phyloP scores from a whole-genome alignment of 2,113 vertebrate genomes.

The Aldabrachelys gigantea region DNA sequence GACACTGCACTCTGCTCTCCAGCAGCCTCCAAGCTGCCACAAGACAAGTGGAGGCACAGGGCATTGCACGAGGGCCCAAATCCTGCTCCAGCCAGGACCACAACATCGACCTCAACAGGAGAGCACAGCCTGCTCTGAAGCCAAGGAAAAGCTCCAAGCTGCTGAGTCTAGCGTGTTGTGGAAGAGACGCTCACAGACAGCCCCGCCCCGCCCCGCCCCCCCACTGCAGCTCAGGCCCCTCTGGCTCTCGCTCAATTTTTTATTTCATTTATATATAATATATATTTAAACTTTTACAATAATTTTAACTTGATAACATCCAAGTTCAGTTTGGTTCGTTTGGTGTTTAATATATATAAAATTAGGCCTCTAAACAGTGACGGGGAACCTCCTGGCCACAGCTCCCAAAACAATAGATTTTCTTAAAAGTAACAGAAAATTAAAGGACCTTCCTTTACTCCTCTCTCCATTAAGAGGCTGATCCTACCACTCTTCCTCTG shows the following conservation, averaged over 20 bases:
- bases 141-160: background rate
- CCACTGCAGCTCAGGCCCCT: too few species aligned
- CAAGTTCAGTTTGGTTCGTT: constrained; percentile 76
- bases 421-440: constrained; percentile 52
- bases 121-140: too few species aligned
- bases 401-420: constrained; percentile 53
- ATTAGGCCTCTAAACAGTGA: constrained; percentile 80
- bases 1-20: too few species aligned
- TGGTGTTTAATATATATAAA: constrained; percentile 80
- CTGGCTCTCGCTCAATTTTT: constrained; percentile 50
- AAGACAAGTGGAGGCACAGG: background rate
- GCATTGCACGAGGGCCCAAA: too few species aligned
- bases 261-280: constrained; percentile 79
- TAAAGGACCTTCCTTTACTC: constrained; percentile 47
- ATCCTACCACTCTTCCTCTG: too few species aligned
- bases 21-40: background rate
- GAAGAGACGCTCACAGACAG: too few species aligned
- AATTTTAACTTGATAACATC: constrained; percentile 78
- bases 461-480: background rate
- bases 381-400: constrained; percentile 42
- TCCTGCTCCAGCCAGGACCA: background rate
- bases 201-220: background rate
- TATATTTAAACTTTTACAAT: constrained; percentile 79
- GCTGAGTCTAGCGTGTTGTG: too few species aligned
- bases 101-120: background rate